Conservation (phyloP, 2,113 vertebrate species). For the Colaptes auratus region DNA sequence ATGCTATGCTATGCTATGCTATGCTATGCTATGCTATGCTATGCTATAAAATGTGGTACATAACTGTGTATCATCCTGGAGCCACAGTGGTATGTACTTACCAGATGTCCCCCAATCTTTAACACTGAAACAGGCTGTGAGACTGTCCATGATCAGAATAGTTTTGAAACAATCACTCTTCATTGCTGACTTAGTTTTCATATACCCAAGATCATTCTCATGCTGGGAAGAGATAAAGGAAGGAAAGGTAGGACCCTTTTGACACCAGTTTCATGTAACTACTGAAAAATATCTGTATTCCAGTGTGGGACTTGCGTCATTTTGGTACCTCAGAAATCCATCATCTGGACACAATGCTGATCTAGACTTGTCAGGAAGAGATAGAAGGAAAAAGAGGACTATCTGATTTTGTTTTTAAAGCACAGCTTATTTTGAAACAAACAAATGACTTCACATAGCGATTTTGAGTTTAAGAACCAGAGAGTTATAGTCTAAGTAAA, state of each 20-base stretch:
- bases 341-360: background rate
- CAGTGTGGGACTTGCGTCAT: background rate
- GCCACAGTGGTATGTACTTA: accelerated
- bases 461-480: background rate
- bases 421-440: background rate
- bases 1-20: too few relatives aligned
- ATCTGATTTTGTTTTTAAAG: background rate
- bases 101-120: background rate
- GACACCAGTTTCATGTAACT: background rate
- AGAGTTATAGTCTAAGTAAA: background rate
- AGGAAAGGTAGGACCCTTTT: background rate
- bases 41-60: background rate
- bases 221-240: background rate
- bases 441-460: background rate
- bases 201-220: background rate
- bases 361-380: background rate
- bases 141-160: background rate
- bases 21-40: too few relatives aligned
- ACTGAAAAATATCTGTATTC: background rate
- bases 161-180: background rate
- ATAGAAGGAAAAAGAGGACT: background rate
- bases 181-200: background rate
- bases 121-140: accelerated
- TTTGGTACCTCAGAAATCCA: background rate
- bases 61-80: accelerated